phyloP scores from a whole-genome alignment of 2,797 vertebrate genomes.

The Margarornis squamiger region DNA sequence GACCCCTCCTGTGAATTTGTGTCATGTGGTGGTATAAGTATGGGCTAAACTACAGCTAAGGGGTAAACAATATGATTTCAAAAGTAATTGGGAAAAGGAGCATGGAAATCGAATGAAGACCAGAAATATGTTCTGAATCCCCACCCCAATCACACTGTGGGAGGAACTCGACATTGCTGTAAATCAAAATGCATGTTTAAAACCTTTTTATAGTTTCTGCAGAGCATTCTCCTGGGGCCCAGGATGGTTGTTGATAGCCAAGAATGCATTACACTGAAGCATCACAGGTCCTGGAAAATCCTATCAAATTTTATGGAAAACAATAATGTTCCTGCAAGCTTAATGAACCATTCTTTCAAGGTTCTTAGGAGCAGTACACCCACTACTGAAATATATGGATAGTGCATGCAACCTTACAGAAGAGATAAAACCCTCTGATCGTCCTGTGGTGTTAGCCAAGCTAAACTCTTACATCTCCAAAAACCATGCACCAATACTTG shows the following conservation, averaged over 20 bases:
- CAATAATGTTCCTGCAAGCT: constrained; percentile 24
- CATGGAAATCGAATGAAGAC: neutral
- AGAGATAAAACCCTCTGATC: neutral
- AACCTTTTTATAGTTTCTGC: constrained; percentile 1
- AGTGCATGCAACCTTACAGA: neutral
- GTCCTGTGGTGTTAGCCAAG: neutral
- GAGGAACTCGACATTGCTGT: neutral
- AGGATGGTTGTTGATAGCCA: constrained; percentile 19
- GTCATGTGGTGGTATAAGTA: neutral
- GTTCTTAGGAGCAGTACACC: neutral
- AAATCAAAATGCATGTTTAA: constrained; percentile 35
- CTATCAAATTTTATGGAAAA: constrained; percentile 49
- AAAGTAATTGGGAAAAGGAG: neutral
- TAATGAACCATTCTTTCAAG: neutral
- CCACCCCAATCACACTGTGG: neutral
- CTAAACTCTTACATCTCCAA: neutral
- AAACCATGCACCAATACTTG: neutral
- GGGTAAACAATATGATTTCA: constrained; percentile 16
- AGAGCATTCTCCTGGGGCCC: neutral
- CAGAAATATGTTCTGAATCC: constrained; percentile 35
- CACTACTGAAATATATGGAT: neutral
- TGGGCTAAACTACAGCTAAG: neutral
- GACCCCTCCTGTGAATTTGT: neutral
- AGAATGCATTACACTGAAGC: constrained; percentile 16
- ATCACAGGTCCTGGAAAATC: constrained; percentile 48